Evolutionary conservation across 2,113 vertebrate genomes (phyloP).

Genomic region (Oceanodroma tethys): DNA sequence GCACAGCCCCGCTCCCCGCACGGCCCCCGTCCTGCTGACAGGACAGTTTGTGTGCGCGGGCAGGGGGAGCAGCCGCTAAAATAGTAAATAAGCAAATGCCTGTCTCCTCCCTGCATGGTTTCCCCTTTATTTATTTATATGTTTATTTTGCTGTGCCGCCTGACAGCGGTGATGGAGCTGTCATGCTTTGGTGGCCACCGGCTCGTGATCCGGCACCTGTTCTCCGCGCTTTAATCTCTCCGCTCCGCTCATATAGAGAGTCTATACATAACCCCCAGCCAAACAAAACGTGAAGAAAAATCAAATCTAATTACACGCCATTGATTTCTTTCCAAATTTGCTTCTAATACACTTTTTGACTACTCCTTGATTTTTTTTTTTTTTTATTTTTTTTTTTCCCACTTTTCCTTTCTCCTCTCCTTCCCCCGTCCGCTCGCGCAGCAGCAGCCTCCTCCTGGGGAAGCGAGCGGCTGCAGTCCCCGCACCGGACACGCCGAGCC

Average conservation of each 20-base stretch:
- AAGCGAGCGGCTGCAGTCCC: background rate
- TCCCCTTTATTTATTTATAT: background rate
- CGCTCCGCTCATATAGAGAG: background rate
- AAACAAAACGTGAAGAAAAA: conserved; percentile 36
- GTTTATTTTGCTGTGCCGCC: conserved; percentile 57
- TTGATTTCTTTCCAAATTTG: conserved; percentile 70
- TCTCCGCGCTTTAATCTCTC: background rate
- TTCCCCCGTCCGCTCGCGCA: background rate
- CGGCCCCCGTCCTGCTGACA: background rate
- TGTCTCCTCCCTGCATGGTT: background rate
- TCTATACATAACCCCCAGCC: conserved; percentile 24
- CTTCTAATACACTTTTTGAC: conserved; percentile 42
- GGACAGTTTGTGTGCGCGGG: fast-evolving
- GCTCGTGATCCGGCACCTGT: conserved; percentile 31
- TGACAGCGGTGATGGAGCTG: conserved; percentile 76
- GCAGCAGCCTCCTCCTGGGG: background rate
- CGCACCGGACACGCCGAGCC: background rate
- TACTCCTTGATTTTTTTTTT: background rate
- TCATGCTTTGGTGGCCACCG: conserved; percentile 65
- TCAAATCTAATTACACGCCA: conserved; percentile 64
- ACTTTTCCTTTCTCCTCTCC: background rate
- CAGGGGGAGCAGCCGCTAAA: background rate
- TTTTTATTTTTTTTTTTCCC: too few species aligned
- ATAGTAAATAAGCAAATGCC: background rate
- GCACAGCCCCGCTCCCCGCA: background rate